These are phyloP conservation scores for Cephus runcator DNA, from an alignment of 2,888 invertebrate species.

Conservation along the genomic window DNA sequence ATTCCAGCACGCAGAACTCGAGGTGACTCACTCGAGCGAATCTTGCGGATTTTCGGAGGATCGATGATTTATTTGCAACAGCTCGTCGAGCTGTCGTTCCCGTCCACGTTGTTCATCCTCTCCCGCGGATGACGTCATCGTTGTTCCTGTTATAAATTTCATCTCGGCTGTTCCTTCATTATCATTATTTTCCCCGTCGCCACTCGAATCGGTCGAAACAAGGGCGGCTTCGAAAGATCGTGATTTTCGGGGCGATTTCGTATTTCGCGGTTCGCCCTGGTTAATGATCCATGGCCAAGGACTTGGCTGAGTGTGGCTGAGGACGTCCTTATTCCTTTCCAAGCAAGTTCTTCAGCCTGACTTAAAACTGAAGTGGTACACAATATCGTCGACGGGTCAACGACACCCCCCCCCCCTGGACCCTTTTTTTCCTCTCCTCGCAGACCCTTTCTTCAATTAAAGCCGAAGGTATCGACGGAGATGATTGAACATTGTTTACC, in stretches of 20 bases:
- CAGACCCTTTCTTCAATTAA: conserved; percentile 52
- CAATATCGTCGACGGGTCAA: conserved; percentile 62
- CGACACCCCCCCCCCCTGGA: conserved; percentile 56
- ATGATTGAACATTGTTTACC: conserved; percentile 51
- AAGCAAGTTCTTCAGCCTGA: conserved; percentile 51
- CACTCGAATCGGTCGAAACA: conserved; percentile 33
- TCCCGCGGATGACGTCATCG: background rate
- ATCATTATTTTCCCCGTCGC: conserved; percentile 10
- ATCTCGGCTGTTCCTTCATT: conserved; percentile 10
- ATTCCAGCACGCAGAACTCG: background rate
- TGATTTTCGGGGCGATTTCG: conserved; percentile 53
- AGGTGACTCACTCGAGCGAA: background rate
- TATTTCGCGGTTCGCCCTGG: conserved; percentile 52
- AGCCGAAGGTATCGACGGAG: conserved; percentile 45
- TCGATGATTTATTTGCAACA: conserved; percentile 46
- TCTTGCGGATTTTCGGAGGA: conserved; percentile 23
- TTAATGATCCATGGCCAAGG: conserved; percentile 62
- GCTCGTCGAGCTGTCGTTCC: conserved; percentile 50
- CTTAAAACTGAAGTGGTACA: conserved; percentile 62
- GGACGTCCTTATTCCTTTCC: conserved; percentile 59
- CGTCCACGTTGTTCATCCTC: conserved; percentile 26
- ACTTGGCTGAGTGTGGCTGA: conserved; percentile 61
- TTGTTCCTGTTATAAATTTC: background rate
- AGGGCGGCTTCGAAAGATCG: conserved; percentile 42
- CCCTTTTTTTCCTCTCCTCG: background rate